A percentile compares a stretch with the other conserved stretches of the same genome.
Evolutionary conservation across 2,888 invertebrate genomes (phyloP).

Genomic region (Reticulitermes lucifugus): DNA sequence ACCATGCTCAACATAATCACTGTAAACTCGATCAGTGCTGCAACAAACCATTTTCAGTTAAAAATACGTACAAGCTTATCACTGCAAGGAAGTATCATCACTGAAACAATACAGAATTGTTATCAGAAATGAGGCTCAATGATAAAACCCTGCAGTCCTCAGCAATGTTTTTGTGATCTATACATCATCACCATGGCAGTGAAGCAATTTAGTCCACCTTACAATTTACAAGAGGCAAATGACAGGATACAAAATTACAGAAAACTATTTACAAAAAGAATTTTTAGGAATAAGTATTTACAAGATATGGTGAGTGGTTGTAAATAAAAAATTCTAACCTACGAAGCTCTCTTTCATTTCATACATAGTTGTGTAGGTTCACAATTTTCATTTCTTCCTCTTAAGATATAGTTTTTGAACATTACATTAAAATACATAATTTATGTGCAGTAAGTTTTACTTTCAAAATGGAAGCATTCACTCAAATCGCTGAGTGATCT

Average conservation of each 20-base stretch:
- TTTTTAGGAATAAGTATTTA: slow-evolving; percentile 20
- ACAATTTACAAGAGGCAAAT: slow-evolving; percentile 20
- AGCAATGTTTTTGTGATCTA: neutral
- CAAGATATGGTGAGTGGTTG: neutral
- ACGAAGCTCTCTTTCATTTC: neutral
- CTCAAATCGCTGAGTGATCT: neutral
- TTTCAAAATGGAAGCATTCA: slow-evolving; percentile 17
- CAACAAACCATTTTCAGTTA: neutral
- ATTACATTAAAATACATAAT: slow-evolving; percentile 34
- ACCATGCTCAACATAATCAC: no score
- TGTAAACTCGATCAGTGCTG: neutral
- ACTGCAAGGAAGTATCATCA: slow-evolving; percentile 9
- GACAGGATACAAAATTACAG: slow-evolving; percentile 27
- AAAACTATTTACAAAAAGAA: slow-evolving; percentile 21
- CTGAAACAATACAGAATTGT: neutral
- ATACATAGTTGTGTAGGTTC: slow-evolving; percentile 13
- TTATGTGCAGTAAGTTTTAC: slow-evolving; percentile 23
- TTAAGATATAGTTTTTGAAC: slow-evolving; percentile 13
- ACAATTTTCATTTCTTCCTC: neutral
- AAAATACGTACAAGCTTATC: neutral
- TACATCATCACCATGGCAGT: slow-evolving; percentile 30
- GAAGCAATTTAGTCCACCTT: slow-evolving; percentile 21
- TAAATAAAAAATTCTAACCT: slow-evolving; percentile 1
- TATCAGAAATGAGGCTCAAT: neutral
- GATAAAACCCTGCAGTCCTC: neutral